phyloP scores from a whole-genome alignment of 2,113 vertebrate species.

The Nothobranchius kuhntae region DNA sequence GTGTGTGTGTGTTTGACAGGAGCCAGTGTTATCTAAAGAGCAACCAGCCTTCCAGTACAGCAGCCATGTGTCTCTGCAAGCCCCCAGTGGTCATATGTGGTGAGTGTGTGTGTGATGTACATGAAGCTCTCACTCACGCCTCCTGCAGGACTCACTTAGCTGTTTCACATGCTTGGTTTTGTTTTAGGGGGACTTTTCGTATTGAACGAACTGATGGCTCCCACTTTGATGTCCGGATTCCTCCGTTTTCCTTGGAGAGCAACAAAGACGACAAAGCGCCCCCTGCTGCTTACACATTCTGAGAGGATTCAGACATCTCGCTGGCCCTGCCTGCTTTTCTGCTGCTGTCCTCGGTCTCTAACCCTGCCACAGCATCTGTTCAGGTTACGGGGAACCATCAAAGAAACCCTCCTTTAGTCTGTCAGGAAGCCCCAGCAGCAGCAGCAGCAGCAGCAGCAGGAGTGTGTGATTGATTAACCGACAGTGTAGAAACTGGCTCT shows the following conservation, averaged over 20 bases:
- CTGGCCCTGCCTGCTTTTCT: constrained; percentile 14
- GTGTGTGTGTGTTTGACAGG: constrained; percentile 72
- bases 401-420: constrained; percentile 9
- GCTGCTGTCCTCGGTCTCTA: constrained; percentile 14
- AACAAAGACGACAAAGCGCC: constrained; percentile 98
- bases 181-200: constrained; percentile 92
- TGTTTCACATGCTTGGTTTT: neutral
- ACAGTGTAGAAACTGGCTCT: neutral
- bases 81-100: constrained; percentile 99
- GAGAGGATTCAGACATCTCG: constrained; percentile 14
- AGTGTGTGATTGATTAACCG: neutral
- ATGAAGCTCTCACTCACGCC: neutral
- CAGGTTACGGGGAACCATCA: constrained; percentile 19
- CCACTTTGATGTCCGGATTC: constrained; percentile 97
- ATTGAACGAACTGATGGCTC: constrained; percentile 95
- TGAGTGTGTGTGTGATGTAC: constrained; percentile 66
- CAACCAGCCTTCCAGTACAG: constrained; percentile 99
- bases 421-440: neutral
- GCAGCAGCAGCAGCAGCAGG: neutral
- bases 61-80: constrained; percentile 96
- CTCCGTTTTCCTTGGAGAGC: constrained; percentile 98
- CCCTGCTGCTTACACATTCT: constrained; percentile 92
- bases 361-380: constrained; percentile 29
- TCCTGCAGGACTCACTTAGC: neutral
- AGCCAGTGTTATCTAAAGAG: constrained; percentile 96